These are phyloP conservation scores for Schlechtendalia chinensis DNA, from an alignment of 1,140 invertebrate genomes.

Conservation along the genomic window DNA sequence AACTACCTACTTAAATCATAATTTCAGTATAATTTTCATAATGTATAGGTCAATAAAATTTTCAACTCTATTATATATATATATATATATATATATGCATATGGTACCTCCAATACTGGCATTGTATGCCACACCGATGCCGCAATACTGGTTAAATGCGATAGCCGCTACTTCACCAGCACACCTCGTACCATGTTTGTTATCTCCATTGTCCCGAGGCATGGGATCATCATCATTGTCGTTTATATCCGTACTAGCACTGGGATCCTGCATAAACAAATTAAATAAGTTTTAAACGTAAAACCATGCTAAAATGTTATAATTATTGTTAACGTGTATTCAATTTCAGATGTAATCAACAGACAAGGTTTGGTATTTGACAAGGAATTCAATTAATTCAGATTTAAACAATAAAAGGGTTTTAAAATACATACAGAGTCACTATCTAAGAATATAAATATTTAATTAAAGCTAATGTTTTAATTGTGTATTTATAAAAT, in stretches of 20 bases:
- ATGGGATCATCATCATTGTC: conserved; percentile 94
- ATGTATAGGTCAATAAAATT: background rate
- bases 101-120: conserved; percentile 83
- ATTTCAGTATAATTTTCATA: background rate
- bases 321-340: background rate
- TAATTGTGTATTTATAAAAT: too few relatives aligned
- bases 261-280: conserved; percentile 69
- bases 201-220: conserved; percentile 91
- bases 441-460: background rate
- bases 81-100: too few relatives aligned
- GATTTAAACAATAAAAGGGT: background rate
- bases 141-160: conserved; percentile 89
- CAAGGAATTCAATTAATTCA: background rate
- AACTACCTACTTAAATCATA: background rate
- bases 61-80: background rate
- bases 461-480: too few relatives aligned
- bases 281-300: background rate
- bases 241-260: conserved; percentile 96
- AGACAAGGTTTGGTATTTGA: background rate
- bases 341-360: background rate
- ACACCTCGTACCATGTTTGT: conserved; percentile 89
- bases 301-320: background rate
- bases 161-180: conserved; percentile 90
- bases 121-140: conserved; percentile 91
- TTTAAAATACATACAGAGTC: background rate